These are phyloP conservation scores for Drosophila hamatofila DNA, from an alignment of 2,888 invertebrate genomes.

Conservation along the genomic window DNA sequence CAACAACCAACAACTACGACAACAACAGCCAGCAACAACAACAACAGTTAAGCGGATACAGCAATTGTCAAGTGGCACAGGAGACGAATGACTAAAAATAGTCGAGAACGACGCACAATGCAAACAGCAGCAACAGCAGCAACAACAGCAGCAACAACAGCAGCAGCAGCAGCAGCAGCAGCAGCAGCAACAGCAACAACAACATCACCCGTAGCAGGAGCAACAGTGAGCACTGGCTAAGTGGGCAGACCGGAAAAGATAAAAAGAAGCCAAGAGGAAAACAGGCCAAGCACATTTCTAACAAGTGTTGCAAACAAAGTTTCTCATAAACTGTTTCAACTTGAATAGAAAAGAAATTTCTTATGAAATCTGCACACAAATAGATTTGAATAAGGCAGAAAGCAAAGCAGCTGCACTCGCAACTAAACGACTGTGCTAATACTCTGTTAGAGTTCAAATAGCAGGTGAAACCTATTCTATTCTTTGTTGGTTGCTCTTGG, in stretches of 20 bases:
- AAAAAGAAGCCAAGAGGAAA: not conserved
- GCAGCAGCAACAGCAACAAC: not conserved
- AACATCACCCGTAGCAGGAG: conserved; percentile 2
- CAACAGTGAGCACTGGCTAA: conserved; percentile 34
- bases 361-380: not conserved
- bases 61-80: conserved; percentile 70
- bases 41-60: conserved; percentile 69
- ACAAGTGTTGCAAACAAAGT: conserved; percentile 4
- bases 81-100: conserved; percentile 33
- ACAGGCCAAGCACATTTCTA: not conserved
- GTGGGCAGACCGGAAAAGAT: not conserved
- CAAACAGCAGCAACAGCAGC: not conserved
- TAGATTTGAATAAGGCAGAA: not conserved
- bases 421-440: not conserved
- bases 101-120: conserved; percentile 30
- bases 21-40: not conserved
- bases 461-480: not conserved
- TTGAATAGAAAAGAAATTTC: not conserved
- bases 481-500: not conserved
- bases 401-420: too few species aligned
- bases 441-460: not conserved
- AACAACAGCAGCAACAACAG: not conserved
- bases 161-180: not conserved
- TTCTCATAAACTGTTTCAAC: not conserved
- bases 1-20: not conserved